Conservation (phyloP, 2,113 vertebrate genomes). For the Chlamydotis undulata region DNA sequence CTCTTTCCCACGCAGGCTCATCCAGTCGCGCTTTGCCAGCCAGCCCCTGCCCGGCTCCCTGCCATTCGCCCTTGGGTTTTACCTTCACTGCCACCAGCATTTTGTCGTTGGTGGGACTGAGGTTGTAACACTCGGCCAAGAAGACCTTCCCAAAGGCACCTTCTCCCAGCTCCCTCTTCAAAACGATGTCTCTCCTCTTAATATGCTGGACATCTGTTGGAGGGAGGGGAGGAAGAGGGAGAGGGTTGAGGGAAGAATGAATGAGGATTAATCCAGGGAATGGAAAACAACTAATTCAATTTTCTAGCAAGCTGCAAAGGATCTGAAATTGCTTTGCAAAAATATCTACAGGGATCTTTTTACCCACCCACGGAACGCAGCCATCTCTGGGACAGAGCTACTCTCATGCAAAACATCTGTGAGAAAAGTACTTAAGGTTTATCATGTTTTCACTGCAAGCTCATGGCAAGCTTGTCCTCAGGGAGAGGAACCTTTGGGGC, state of each 20-base stretch:
- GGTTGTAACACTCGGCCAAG: conserved; percentile 98
- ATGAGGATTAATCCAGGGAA: conserved; percentile 60
- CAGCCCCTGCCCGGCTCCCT: background rate
- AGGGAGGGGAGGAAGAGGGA: conserved; percentile 58
- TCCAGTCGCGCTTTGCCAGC: accelerated
- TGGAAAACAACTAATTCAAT: conserved; percentile 51
- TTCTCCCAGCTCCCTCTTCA: conserved; percentile 96
- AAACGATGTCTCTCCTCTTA: conserved; percentile 95
- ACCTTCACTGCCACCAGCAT: conserved; percentile 98
- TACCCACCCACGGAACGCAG: background rate
- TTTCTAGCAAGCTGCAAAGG: conserved; percentile 17
- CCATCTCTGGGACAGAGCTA: background rate
- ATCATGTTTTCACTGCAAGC: background rate
- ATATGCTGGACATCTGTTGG: conserved; percentile 94
- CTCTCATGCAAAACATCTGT: conserved; percentile 31
- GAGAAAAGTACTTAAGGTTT: background rate
- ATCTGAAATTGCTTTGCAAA: conserved; percentile 4
- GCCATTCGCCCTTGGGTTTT: conserved; percentile 9
- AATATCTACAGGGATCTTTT: conserved; percentile 39
- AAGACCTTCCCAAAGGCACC: conserved; percentile 99
- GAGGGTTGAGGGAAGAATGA: conserved; percentile 32
- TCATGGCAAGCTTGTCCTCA: background rate
- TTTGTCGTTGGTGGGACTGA: conserved; percentile 96
- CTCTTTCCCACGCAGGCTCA: conserved; percentile 25
- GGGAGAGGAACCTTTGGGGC: background rate